A percentile compares a stretch with the other conserved stretches of the same genome.
Evolutionary conservation across 2,113 vertebrate species (phyloP).

Genomic region (Vidua macroura): DNA sequence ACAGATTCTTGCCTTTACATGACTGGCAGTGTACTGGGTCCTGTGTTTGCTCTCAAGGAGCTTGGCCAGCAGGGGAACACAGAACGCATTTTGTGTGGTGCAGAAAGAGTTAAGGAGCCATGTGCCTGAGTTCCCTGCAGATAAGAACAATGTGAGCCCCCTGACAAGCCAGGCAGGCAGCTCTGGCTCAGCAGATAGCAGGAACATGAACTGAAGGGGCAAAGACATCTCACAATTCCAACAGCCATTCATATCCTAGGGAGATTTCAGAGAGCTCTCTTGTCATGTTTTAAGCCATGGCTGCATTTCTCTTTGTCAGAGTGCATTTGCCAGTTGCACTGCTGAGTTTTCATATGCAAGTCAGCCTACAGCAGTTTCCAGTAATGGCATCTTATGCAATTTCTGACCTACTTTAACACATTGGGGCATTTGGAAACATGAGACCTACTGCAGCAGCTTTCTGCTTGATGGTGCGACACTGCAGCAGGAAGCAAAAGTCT

Average conservation of each 20-base stretch:
- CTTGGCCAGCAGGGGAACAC: neutral
- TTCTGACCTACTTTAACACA: slow-evolving; percentile 56
- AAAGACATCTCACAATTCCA: neutral
- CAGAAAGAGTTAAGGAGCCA: neutral
- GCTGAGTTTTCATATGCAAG: slow-evolving; percentile 41
- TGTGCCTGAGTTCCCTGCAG: neutral
- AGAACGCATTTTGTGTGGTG: rapidly evolving
- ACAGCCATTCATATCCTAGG: slow-evolving; percentile 1
- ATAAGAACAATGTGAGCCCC: neutral
- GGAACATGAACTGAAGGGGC: neutral
- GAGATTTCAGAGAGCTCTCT: neutral
- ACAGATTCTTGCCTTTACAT: neutral
- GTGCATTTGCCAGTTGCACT: slow-evolving; percentile 35
- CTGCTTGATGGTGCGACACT: neutral
- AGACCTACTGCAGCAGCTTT: slow-evolving; percentile 12
- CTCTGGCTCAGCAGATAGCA: slow-evolving; percentile 20
- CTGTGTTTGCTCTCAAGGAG: neutral
- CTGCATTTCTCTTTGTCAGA: slow-evolving; percentile 54
- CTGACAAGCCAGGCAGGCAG: neutral
- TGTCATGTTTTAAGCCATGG: neutral
- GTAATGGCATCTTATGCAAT: slow-evolving; percentile 61
- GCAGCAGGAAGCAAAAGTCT: neutral
- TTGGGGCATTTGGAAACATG: neutral
- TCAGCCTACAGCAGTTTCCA: slow-evolving; percentile 59
- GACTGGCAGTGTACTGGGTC: neutral